These are phyloP conservation scores for Morpho deidamia DNA, from an alignment of 2,888 invertebrate species.

Conservation along the genomic window DNA sequence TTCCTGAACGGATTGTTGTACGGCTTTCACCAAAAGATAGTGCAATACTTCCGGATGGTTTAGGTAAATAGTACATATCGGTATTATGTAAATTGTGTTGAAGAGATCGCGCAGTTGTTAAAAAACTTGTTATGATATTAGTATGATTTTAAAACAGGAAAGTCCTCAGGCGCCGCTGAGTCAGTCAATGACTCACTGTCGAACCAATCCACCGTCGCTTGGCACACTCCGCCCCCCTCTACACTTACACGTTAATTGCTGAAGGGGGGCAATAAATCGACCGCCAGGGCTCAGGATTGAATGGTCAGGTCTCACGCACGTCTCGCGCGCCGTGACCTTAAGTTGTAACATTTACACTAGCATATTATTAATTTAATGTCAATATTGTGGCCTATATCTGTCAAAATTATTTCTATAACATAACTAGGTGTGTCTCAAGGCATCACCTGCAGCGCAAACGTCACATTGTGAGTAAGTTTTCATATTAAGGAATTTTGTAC, in stretches of 20 bases:
- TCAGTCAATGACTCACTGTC: slow-evolving; percentile 35
- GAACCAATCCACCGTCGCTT: slow-evolving; percentile 30
- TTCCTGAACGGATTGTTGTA: too few species aligned
- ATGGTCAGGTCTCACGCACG: slow-evolving; percentile 49
- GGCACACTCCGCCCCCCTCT: slow-evolving; percentile 33
- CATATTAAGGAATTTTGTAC: too few species aligned
- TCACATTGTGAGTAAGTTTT: too few species aligned
- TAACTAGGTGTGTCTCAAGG: too few species aligned
- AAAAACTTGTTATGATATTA: slow-evolving; percentile 6
- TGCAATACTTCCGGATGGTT: too few species aligned
- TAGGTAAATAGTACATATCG: too few species aligned
- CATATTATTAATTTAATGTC: slow-evolving; percentile 7
- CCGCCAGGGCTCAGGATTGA: slow-evolving; percentile 30
- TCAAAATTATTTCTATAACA: neutral
- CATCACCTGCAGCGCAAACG: too few species aligned
- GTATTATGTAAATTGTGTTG: too few species aligned
- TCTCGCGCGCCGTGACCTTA: slow-evolving; percentile 36
- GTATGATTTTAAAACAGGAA: slow-evolving; percentile 34
- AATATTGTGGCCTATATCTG: slow-evolving; percentile 20
- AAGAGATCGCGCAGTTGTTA: too few species aligned
- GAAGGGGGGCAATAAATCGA: slow-evolving; percentile 29
- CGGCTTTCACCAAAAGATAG: too few species aligned
- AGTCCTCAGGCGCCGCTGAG: slow-evolving; percentile 35
- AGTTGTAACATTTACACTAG: slow-evolving; percentile 8
- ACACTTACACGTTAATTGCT: neutral